These are phyloP conservation scores for Alloplasta piceator DNA, from an alignment of 2,888 invertebrate genomes.

Conservation along the genomic window DNA sequence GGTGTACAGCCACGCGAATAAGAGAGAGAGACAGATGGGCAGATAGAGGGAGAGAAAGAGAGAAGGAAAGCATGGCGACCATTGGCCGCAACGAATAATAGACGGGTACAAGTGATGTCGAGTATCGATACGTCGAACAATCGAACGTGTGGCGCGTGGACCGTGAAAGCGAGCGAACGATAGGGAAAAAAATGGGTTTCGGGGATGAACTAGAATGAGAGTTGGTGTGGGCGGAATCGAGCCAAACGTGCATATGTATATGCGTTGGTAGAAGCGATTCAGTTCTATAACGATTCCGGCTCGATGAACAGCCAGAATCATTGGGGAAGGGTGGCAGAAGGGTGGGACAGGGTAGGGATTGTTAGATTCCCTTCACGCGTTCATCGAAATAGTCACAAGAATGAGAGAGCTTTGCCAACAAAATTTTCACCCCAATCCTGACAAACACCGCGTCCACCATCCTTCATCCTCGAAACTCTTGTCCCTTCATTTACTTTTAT, in stretches of 20 bases:
- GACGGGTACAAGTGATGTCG: constrained; percentile 77
- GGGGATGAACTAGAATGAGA: background rate
- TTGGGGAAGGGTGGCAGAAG: background rate
- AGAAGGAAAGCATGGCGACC: constrained; percentile 66
- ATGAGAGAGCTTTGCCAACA: constrained; percentile 19
- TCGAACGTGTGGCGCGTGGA: constrained; percentile 77
- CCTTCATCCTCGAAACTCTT: background rate
- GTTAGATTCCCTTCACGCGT: constrained; percentile 44
- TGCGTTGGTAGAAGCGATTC: constrained; percentile 17
- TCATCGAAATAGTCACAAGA: constrained; percentile 29
- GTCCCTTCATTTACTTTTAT: constrained; percentile 23
- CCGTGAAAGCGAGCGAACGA: constrained; percentile 74
- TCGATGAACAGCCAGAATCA: constrained; percentile 67
- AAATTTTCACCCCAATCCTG: constrained; percentile 12
- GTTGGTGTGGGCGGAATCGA: constrained; percentile 31
- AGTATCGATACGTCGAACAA: constrained; percentile 78
- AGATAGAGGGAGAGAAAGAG: background rate
- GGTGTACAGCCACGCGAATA: background rate
- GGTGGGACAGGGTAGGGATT: background rate
- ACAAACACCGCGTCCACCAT: no score
- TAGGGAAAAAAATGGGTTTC: constrained; percentile 23
- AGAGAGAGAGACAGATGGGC: background rate
- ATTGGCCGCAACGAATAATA: constrained; percentile 80
- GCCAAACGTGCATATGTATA: constrained; percentile 34
- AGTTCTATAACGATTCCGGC: constrained; percentile 37